A percentile compares a stretch with the other conserved stretches of the same genome.
phyloP scores from a whole-genome alignment of 2,888 invertebrate genomes.

The Diploptera punctata region DNA sequence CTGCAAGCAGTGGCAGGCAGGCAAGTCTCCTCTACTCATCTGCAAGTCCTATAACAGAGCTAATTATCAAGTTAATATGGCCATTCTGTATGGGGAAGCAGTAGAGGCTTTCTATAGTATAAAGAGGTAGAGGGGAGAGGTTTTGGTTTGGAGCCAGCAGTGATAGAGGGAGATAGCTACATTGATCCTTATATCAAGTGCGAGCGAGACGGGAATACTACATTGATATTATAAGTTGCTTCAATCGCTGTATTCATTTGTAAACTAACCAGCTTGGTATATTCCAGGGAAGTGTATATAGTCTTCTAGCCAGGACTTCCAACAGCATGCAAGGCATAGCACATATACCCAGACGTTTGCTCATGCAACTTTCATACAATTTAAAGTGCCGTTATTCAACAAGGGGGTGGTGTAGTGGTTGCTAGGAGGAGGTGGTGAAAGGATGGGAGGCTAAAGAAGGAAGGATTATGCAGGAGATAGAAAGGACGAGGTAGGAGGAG shows the following conservation, averaged over 20 bases:
- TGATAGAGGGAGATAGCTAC: slow-evolving; percentile 48
- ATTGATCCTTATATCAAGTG: slow-evolving; percentile 35
- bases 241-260: slow-evolving; percentile 76
- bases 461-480: slow-evolving; percentile 37
- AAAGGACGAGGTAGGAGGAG: slow-evolving; percentile 30
- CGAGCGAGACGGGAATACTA: slow-evolving; percentile 54
- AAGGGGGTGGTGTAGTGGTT: slow-evolving; percentile 44
- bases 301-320: slow-evolving; percentile 26
- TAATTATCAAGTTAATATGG: slow-evolving; percentile 92
- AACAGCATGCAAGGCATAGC: slow-evolving; percentile 28
- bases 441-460: slow-evolving; percentile 36
- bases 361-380: slow-evolving; percentile 67
- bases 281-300: slow-evolving; percentile 40
- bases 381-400: slow-evolving; percentile 60
- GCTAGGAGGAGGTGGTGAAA: slow-evolving; percentile 20
- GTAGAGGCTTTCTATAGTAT: slow-evolving; percentile 47
- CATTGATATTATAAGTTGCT: slow-evolving; percentile 76
- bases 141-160: slow-evolving; percentile 44
- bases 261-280: slow-evolving; percentile 61
- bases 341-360: slow-evolving; percentile 45
- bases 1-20: slow-evolving; percentile 38
- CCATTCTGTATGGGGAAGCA: slow-evolving; percentile 68
- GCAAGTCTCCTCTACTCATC: slow-evolving; percentile 63
- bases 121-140: slow-evolving; percentile 45
- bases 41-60: slow-evolving; percentile 88